A percentile compares a stretch with the other conserved stretches of the same genome.
Conservation (phyloP, 2,888 invertebrate species). For the Erebia aethiops region DNA sequence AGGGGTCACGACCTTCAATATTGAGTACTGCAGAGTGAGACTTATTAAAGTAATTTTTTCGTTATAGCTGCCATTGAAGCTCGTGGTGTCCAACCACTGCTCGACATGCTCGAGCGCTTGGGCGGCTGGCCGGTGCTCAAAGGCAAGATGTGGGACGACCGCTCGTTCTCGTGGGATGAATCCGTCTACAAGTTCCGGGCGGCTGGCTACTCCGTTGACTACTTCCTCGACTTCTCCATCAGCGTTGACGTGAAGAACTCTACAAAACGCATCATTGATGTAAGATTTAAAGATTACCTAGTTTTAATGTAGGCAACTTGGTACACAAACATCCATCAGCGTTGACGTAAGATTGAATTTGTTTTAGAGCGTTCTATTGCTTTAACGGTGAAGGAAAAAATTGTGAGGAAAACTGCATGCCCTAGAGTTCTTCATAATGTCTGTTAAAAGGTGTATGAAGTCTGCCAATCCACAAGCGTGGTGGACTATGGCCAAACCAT, state of each 20-base stretch:
- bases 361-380: too few relatives aligned
- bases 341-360: too few relatives aligned
- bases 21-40: too few relatives aligned
- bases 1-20: too few relatives aligned
- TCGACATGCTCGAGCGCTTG: constrained; percentile 87
- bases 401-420: too few relatives aligned
- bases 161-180: constrained; percentile 90
- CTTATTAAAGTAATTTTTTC: constrained; percentile 3
- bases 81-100: constrained; percentile 88
- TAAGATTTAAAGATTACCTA: constrained; percentile 68
- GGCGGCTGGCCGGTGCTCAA: constrained; percentile 98
- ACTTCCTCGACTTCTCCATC: constrained; percentile 95
- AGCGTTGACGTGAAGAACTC: constrained; percentile 95
- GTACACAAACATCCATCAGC: too few relatives aligned
- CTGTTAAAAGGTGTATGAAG: too few relatives aligned
- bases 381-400: too few relatives aligned
- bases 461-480: too few relatives aligned
- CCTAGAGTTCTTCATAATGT: too few relatives aligned
- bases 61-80: constrained; percentile 89
- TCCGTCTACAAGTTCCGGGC: constrained; percentile 91
- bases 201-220: constrained; percentile 93
- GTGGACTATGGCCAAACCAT: too few relatives aligned
- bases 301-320: too few relatives aligned
- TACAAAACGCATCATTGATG: constrained; percentile 91
- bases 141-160: constrained; percentile 88